These are phyloP conservation scores for Vultur gryphus DNA, from an alignment of 2,797 vertebrate genomes.

Conservation along the genomic window DNA sequence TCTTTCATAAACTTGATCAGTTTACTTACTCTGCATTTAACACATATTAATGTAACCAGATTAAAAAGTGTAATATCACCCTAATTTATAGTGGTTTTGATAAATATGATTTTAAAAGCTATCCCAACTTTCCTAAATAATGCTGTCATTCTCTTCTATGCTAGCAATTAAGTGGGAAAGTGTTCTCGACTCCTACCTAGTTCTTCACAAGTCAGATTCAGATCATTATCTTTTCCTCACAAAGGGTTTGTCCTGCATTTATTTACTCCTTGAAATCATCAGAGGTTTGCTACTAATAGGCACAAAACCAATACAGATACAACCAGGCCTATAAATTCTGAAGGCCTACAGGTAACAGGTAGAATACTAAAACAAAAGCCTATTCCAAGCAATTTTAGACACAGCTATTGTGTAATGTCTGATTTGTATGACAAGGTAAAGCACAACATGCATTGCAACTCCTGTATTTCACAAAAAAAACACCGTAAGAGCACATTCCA, in stretches of 20 bases:
- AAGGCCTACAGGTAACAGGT: not conserved
- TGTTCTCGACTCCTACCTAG: not conserved
- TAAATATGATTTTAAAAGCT: not conserved
- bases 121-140: not conserved
- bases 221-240: not conserved
- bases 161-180: not conserved
- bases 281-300: not conserved
- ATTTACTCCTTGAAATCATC: not conserved
- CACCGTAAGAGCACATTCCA: not conserved
- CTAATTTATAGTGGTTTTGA: not conserved
- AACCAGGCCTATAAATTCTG: not conserved
- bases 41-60: not conserved
- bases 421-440: not conserved
- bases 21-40: not conserved
- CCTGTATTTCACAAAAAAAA: not conserved
- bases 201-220: not conserved
- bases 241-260: not conserved
- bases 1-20: not conserved
- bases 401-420: not conserved
- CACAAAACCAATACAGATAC: not conserved
- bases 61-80: not conserved
- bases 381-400: not conserved
- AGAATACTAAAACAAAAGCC: not conserved
- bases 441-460: not conserved
- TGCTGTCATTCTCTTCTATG: not conserved